A percentile compares a stretch with the other conserved stretches of the same genome.
These are phyloP conservation scores for Parazoanthus swiftii DNA, from an alignment of 92 coral and sea anemone genomes.

Conservation along the genomic window DNA sequence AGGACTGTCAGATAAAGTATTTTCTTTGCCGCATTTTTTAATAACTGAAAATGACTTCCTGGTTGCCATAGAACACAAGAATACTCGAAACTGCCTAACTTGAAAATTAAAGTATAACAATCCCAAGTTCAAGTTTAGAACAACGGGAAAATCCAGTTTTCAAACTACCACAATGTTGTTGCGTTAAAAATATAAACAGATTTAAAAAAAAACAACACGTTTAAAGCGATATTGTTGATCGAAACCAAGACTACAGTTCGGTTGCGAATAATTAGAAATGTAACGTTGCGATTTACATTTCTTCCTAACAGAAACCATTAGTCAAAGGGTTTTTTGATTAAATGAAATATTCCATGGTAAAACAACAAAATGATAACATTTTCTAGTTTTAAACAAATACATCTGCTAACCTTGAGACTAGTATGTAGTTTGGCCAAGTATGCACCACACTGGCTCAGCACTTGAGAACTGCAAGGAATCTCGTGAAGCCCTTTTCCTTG, in stretches of 20 bases:
- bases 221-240: no score
- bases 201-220: no score
- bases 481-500: slow-evolving; percentile 28
- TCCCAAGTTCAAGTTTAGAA: background rate
- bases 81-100: background rate
- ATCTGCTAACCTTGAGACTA: slow-evolving; percentile 18
- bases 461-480: slow-evolving; percentile 3
- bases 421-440: slow-evolving; percentile 30
- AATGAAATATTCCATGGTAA: background rate
- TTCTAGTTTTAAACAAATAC: background rate
- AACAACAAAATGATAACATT: no score
- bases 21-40: no score
- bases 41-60: background rate
- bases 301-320: no score
- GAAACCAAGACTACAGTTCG: no score
- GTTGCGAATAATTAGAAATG: no score
- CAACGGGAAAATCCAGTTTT: background rate
- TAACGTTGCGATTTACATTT: no score
- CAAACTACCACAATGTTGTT: background rate
- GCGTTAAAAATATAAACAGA: no score
- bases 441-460: slow-evolving; percentile 10
- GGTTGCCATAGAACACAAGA: background rate
- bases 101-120: no score
- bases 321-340: no score
- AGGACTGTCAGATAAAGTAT: background rate